Evolutionary conservation across 2,888 invertebrate species (phyloP), one percentile per base, ranked within the genome.

Genomic region (Drosophila ochracea): DNA sequence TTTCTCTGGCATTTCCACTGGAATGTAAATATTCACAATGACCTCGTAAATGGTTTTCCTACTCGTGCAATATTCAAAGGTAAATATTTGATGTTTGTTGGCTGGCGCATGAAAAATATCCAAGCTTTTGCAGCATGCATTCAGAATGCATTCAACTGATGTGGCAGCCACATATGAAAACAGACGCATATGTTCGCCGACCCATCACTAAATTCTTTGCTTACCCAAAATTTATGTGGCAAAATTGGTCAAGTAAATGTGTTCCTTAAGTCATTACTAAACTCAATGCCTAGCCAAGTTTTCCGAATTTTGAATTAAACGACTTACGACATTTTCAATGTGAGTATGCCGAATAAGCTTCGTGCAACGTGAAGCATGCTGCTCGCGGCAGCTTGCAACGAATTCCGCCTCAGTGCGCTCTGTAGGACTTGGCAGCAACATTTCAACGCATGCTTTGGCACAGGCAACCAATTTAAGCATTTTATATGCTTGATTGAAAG

Each of bases 401-500:
- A 64, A 41, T 31, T 58, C 31, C 41, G 41, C 43, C 5, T 6
- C 31, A 21, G 43, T 19, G 10, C 25, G n/a, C 30, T 58, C 63
- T 71, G 37, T 4, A 16, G 65, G 57, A 58, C 33, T 50, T 54
- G 58, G 57, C 59, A 54, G 47, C 58, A 61, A 60, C 68, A 74
- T 70, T 89, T 83, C 76, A 84, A 83, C 74, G 86, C 87, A 74
- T 79, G 78, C 73, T 50, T 73, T 79, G 69, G 53, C 74, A 83
- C 64, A 62, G 68, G 68, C 81, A 80, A 70, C 55, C 77, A 73
- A 80, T 71, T 80, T 80, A 49, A 68, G 68, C 71, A 78, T 84
- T 84, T 74, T 73, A 63, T 67, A 66, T 71, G 80, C 83, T 63
- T 69, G 68, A 53, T 39, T 57, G 60, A 66, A 47, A 33, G 35